Conservation (phyloP, 2,888 invertebrate species). For the Eustalomyia histrio region DNA sequence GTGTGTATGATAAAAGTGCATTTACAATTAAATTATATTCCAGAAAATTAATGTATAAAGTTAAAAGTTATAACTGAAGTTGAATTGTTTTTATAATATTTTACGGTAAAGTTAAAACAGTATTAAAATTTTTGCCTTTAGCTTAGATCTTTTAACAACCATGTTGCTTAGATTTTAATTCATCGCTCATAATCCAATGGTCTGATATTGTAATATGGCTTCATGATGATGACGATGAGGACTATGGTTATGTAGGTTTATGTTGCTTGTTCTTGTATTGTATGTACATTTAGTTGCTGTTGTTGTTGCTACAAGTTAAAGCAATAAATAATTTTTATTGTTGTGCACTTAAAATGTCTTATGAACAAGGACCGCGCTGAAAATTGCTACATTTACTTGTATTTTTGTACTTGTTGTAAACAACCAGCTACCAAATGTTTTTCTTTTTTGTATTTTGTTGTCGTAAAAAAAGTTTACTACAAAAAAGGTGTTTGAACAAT, state of each 20-base stretch:
- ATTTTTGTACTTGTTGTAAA: slow-evolving; percentile 14
- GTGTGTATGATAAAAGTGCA: too few species aligned
- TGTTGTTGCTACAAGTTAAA: slow-evolving; percentile 63
- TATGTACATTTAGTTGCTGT: slow-evolving; percentile 26
- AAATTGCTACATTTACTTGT: slow-evolving; percentile 40
- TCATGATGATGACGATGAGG: slow-evolving; percentile 12
- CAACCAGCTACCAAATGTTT: slow-evolving; percentile 37
- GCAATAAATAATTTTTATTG: slow-evolving; percentile 74
- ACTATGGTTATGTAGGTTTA: slow-evolving; percentile 39
- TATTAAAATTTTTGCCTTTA: too few species aligned
- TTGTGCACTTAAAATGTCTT: slow-evolving; percentile 71
- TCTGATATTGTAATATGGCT: neutral
- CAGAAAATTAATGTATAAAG: too few species aligned
- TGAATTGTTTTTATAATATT: too few species aligned
- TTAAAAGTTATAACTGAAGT: too few species aligned
- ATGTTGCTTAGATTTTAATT: too few species aligned
- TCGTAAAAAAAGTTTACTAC: slow-evolving; percentile 13
- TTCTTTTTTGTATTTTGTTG: too few species aligned
- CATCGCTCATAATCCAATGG: neutral
- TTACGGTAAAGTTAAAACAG: too few species aligned
- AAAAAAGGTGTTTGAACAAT: slow-evolving; percentile 57
- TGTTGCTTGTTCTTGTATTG: slow-evolving; percentile 20
- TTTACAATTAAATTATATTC: too few species aligned
- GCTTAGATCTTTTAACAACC: too few species aligned
- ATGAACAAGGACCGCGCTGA: slow-evolving; percentile 63